phyloP scores from a whole-genome alignment of 2,797 vertebrate species.

The Cephalopachus bancanus region DNA sequence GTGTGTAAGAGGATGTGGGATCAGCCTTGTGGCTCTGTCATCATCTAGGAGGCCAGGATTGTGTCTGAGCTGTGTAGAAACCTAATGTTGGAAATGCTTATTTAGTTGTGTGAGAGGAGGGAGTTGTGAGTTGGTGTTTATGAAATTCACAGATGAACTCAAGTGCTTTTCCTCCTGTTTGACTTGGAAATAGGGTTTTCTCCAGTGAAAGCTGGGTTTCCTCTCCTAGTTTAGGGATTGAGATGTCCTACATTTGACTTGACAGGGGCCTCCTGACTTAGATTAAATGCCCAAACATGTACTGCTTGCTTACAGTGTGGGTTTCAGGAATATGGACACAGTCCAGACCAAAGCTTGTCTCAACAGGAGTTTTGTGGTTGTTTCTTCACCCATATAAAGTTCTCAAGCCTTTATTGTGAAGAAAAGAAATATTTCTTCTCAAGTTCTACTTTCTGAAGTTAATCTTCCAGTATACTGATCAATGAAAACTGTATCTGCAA shows the following conservation, averaged over 20 bases:
- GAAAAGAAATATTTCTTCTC: background rate
- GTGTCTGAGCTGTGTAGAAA: background rate
- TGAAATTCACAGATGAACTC: background rate
- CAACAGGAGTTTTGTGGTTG: conserved; percentile 29
- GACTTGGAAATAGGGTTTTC: background rate
- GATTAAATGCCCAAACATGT: conserved; percentile 74
- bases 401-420: background rate
- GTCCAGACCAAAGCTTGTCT: conserved; percentile 58
- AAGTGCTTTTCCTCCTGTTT: background rate
- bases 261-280: background rate
- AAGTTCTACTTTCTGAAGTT: background rate
- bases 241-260: background rate
- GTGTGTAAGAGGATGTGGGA: background rate
- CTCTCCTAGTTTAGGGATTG: background rate
- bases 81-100: background rate
- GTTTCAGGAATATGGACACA: conserved; percentile 51
- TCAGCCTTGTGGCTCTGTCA: background rate
- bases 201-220: conserved; percentile 61
- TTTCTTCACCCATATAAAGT: background rate
- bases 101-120: background rate
- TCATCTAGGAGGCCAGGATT: background rate
- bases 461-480: background rate
- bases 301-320: conserved; percentile 22
- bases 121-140: background rate
- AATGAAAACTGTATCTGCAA: background rate